phyloP scores from a whole-genome alignment of 2,888 invertebrate species.

The Drosophila macrospina region DNA sequence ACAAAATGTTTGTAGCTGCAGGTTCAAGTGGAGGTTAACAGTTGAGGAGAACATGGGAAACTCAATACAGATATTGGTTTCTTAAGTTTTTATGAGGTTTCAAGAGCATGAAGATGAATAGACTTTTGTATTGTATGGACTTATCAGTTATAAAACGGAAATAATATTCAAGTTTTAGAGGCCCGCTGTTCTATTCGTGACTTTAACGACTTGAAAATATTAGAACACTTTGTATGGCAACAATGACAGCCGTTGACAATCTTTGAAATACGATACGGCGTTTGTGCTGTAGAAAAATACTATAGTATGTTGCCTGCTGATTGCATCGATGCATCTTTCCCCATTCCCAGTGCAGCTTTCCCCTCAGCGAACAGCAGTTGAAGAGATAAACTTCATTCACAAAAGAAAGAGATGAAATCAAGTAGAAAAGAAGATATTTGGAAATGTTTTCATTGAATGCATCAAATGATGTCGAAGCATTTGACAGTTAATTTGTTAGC shows the following conservation, averaged over 20 bases:
- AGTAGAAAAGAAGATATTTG: slow-evolving; percentile 48
- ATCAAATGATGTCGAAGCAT: slow-evolving; percentile 63
- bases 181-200: slow-evolving; percentile 27
- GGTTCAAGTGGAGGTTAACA: background rate
- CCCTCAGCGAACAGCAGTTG: slow-evolving; percentile 28
- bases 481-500: slow-evolving; percentile 80
- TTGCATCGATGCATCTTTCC: slow-evolving; percentile 17
- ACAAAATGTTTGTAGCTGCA: background rate
- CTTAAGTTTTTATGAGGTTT: background rate
- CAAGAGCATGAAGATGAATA: background rate
- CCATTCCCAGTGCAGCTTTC: slow-evolving; percentile 39
- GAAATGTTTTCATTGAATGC: slow-evolving; percentile 71
- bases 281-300: slow-evolving; percentile 22
- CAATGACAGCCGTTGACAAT: slow-evolving; percentile 74
- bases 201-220: slow-evolving; percentile 65
- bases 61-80: slow-evolving; percentile 3
- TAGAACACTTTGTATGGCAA: slow-evolving; percentile 56
- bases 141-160: slow-evolving; percentile 29
- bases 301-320: slow-evolving; percentile 42
- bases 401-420: slow-evolving; percentile 17
- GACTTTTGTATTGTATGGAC: slow-evolving; percentile 5
- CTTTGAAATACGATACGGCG: slow-evolving; percentile 71
- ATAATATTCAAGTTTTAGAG: slow-evolving; percentile 38
- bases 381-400: slow-evolving; percentile 49
- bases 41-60: slow-evolving; percentile 3